Evolutionary conservation across 2,797 vertebrate species (phyloP).

Genomic region (Channa striata): DNA sequence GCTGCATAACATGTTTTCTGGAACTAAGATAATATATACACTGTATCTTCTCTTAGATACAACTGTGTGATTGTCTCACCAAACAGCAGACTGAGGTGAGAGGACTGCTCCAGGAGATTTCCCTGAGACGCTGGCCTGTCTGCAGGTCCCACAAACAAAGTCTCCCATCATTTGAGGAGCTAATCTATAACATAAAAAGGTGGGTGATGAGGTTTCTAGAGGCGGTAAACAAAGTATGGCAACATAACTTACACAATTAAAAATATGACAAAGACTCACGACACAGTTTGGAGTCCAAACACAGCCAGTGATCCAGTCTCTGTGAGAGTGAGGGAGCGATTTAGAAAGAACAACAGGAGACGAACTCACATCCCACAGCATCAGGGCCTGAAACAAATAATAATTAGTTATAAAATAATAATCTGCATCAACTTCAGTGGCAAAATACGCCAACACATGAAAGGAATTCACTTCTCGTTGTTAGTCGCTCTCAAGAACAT

Average conservation of each 20-base stretch:
- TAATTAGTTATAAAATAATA: no score
- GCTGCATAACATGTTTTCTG: neutral
- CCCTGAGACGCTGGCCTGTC: constrained; percentile 66
- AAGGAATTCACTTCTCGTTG: no score
- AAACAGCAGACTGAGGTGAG: constrained; percentile 81
- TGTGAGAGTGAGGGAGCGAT: constrained; percentile 84
- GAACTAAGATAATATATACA: neutral
- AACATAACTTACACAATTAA: neutral
- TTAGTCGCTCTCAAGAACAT: no score
- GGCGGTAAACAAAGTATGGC: neutral
- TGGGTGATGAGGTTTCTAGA: neutral
- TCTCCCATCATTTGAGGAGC: constrained; percentile 88
- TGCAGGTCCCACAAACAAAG: constrained; percentile 86
- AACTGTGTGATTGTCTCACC: constrained; percentile 73
- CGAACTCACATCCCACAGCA: constrained; percentile 85
- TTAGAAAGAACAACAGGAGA: constrained; percentile 65
- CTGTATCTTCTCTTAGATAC: neutral
- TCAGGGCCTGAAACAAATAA: constrained; percentile 79
- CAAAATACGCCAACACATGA: no score
- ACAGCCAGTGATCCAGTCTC: constrained; percentile 91
- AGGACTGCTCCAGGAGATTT: constrained; percentile 82
- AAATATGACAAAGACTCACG: constrained; percentile 69
- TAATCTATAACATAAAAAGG: constrained; percentile 77
- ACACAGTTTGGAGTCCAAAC: constrained; percentile 83
- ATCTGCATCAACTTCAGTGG: no score